Percentiles rank a stretch among this genome's conserved stretches.
Conservation (phyloP, 2,113 vertebrate species). For the Rhegmatorhina hoffmannsi region DNA sequence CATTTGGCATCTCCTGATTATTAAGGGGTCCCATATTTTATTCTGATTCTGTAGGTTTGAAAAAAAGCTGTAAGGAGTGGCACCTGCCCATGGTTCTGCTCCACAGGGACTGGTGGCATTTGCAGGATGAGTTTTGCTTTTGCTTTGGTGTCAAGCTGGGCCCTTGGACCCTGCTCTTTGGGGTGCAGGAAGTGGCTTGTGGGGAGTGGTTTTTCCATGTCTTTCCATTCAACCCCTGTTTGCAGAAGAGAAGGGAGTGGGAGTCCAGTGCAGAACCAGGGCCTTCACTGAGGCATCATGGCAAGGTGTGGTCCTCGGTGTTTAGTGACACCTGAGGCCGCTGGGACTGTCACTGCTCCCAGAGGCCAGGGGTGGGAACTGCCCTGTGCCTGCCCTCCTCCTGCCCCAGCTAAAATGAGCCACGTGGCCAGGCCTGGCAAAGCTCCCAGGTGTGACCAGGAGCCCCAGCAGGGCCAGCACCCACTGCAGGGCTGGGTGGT, state of each 20-base stretch:
- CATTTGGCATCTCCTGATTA: accelerated
- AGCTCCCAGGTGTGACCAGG: accelerated
- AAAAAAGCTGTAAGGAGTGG: too few species aligned
- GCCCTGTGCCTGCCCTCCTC: accelerated
- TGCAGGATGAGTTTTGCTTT: background rate
- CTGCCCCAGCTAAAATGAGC: accelerated
- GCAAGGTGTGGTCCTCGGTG: accelerated
- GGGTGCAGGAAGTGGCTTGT: background rate
- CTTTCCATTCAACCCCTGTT: background rate
- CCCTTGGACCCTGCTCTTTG: accelerated
- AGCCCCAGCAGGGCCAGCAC: background rate
- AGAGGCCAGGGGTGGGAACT: background rate
- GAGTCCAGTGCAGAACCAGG: accelerated
- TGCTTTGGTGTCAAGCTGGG: accelerated
- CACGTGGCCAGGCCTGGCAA: background rate
- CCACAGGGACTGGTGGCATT: accelerated
- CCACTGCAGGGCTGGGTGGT: accelerated
- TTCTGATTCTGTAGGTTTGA: background rate
- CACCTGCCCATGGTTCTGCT: background rate
- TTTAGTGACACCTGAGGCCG: accelerated
- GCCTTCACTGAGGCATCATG: accelerated
- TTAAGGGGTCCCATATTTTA: accelerated
- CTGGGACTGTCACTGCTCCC: background rate
- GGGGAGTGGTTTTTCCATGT: accelerated
- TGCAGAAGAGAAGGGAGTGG: background rate